Percentiles rank a stretch among this genome's conserved stretches.
These are phyloP conservation scores for Acipenser transmontanus DNA, from an alignment of 2,797 vertebrate species.

Conservation along the genomic window DNA sequence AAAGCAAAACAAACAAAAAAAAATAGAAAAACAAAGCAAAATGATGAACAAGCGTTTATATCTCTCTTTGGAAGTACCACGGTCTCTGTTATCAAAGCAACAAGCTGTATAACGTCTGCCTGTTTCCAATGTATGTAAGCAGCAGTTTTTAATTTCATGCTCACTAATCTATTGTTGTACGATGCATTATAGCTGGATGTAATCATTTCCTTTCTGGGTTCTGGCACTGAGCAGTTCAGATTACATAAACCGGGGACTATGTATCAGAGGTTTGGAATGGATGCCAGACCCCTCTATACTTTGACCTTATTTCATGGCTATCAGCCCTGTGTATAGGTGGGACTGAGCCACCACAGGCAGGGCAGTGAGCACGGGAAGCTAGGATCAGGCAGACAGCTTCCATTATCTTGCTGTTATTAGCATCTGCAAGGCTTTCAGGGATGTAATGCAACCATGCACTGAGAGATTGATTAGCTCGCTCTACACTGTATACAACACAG, in stretches of 20 bases:
- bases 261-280: slow-evolving; percentile 48
- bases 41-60: slow-evolving; percentile 28
- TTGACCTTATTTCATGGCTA: slow-evolving; percentile 50
- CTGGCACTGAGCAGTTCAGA: slow-evolving; percentile 55
- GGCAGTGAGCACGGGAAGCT: slow-evolving; percentile 36
- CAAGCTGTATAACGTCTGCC: slow-evolving; percentile 29
- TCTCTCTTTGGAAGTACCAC: slow-evolving; percentile 23
- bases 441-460: slow-evolving; percentile 37
- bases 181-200: slow-evolving; percentile 68
- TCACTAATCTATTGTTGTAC: slow-evolving; percentile 59
- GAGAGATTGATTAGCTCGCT: slow-evolving; percentile 56
- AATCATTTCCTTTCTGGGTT: slow-evolving; percentile 70
- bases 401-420: background rate
- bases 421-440: slow-evolving; percentile 19
- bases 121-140: slow-evolving; percentile 30
- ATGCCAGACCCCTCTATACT: slow-evolving; percentile 48
- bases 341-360: slow-evolving; percentile 45
- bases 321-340: slow-evolving; percentile 41
- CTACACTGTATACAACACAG: slow-evolving; percentile 30
- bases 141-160: slow-evolving; percentile 66
- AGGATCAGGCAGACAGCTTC: background rate
- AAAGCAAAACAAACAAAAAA: slow-evolving; percentile 10
- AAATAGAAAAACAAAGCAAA: slow-evolving; percentile 17
- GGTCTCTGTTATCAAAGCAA: slow-evolving; percentile 22
- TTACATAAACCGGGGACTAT: slow-evolving; percentile 60